These are phyloP conservation scores for Loxodonta africana DNA, from an alignment of 2,113 vertebrate genomes.

Conservation along the genomic window DNA sequence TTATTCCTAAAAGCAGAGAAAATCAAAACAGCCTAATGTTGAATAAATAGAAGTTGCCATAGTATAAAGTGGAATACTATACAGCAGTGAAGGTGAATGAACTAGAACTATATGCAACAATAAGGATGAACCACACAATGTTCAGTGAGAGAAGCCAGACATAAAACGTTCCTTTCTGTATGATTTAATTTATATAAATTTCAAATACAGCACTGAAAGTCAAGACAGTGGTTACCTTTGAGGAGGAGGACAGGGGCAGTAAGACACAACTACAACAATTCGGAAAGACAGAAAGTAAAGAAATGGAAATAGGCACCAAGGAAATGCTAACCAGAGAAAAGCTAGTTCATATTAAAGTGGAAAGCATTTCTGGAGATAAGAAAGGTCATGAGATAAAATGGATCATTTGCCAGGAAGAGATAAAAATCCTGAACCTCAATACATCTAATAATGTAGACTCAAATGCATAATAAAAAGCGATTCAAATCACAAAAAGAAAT, in stretches of 20 bases:
- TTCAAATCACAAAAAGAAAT: background rate
- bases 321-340: background rate
- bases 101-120: background rate
- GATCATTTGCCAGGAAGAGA: background rate
- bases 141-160: background rate
- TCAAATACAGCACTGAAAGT: too few relatives aligned
- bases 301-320: background rate
- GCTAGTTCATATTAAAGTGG: background rate
- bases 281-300: background rate
- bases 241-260: background rate
- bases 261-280: background rate
- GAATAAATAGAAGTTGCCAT: background rate
- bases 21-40: background rate
- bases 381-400: too few relatives aligned
- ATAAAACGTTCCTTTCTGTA: background rate
- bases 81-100: too few relatives aligned
- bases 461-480: background rate
- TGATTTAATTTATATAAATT: too few relatives aligned
- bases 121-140: background rate
- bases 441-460: background rate
- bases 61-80: background rate
- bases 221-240: too few relatives aligned
- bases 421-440: background rate
- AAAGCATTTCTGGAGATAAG: background rate
- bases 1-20: background rate